These are phyloP conservation scores for Apotomis betuletana DNA, from an alignment of 2,888 invertebrate species.

Conservation along the genomic window DNA sequence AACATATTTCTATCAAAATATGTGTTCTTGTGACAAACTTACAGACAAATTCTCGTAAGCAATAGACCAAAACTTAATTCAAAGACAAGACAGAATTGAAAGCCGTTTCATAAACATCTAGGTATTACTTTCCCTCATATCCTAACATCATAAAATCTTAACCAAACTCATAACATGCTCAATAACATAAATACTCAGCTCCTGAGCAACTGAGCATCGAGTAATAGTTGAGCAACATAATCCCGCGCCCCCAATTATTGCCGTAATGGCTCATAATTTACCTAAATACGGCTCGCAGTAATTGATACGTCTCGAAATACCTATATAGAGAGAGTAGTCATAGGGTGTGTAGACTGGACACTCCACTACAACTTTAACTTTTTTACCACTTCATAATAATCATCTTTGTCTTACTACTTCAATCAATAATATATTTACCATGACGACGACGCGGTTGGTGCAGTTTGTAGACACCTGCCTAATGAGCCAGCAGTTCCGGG, in stretches of 20 bases:
- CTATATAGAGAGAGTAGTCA: constrained; percentile 16
- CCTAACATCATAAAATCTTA: background rate
- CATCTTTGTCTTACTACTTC: no score
- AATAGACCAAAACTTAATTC: no score
- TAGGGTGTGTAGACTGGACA: constrained; percentile 16
- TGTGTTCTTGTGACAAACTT: no score
- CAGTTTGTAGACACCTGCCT: no score
- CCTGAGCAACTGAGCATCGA: background rate
- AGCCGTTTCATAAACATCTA: no score
- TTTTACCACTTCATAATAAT: no score
- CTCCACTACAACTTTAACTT: background rate
- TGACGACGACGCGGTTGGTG: no score
- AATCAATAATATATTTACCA: no score
- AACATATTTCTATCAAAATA: no score
- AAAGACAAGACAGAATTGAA: no score
- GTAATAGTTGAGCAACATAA: constrained; percentile 49
- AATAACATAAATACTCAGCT: constrained; percentile 3
- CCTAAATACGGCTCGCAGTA: constrained; percentile 53
- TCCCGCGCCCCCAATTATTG: constrained; percentile 52
- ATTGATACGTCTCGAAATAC: constrained; percentile 53
- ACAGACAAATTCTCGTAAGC: no score
- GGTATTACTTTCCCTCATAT: background rate
- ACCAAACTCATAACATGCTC: background rate
- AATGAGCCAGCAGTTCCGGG: no score
- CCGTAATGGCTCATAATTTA: constrained; percentile 61